Evolutionary conservation across 2,888 invertebrate genomes (phyloP), one percentile per base, ranked within the genome.

Genomic region (Brachyopa scutellaris): DNA sequence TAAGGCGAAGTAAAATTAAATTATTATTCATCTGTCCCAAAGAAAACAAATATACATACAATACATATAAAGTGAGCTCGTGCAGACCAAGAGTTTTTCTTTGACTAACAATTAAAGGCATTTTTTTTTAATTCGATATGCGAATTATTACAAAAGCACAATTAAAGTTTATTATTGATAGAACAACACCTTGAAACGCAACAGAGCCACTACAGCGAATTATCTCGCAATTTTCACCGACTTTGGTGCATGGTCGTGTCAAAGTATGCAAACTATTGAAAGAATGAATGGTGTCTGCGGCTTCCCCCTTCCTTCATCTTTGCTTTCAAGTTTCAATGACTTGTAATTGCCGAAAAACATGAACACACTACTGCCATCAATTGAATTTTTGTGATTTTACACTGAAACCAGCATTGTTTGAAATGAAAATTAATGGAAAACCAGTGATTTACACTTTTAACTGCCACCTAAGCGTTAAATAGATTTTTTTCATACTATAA

Each of bases 311-410:
- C 53, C 42, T 55, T 53, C 67, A 61, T 72, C 55, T 64, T 42
- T 73, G 57, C 72, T 62, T 55, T 40, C 49, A 70, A 66, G 40
- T 61, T 67, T 74, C 67, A 62, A 64, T 64, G 74, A 66, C 47
- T 80, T 76, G 62, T 69, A 78, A 80, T 76, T 76, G 78, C 61
- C 70, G 66, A 83, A 83, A 83, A 83, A 72, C 59, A 78, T 72
- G 61, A 47, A 72, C 67, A 69, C 61, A 61, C 21, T 66, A n/a
- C n/a, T n/a, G 51, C 66, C 31, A 61, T 78, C 33, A 42, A 42
- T 42, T 23, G 40, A 17, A 9, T 57, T 78, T 72, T 78, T 40
- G 67, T 57, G 31, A 74, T 33, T 67, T 11, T 9, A 2, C 13
- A 2, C 8, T 33, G 1, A 19, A 19, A 42, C 4, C 7, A 38